Percentiles rank a stretch among this genome's conserved stretches.
Evolutionary conservation across 2,797 vertebrate species (phyloP).

Genomic region (Morus bassanus): DNA sequence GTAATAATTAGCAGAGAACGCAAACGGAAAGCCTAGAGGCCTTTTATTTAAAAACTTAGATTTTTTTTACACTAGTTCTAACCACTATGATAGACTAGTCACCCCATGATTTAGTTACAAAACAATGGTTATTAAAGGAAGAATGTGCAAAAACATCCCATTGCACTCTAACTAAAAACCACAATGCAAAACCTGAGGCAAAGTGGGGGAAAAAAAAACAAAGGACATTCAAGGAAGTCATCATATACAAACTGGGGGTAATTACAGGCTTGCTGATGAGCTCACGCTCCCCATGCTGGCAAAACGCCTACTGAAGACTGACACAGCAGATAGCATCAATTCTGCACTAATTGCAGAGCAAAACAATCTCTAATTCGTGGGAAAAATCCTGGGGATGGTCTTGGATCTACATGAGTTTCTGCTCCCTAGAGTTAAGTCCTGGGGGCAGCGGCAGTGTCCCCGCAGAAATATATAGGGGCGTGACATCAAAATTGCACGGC

Average conservation of each 20-base stretch:
- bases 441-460: background rate
- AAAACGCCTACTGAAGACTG: background rate
- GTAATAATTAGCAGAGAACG: background rate
- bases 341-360: background rate
- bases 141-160: background rate
- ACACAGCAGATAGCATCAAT: background rate
- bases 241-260: background rate
- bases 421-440: background rate
- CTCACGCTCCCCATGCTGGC: background rate
- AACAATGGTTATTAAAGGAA: background rate
- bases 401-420: background rate
- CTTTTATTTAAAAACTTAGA: background rate
- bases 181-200: background rate
- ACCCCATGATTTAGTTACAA: background rate
- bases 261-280: background rate
- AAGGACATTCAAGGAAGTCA: background rate
- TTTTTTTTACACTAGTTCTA: background rate
- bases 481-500: fast-evolving
- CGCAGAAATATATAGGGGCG: background rate
- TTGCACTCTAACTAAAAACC: background rate
- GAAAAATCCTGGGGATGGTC: background rate
- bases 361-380: background rate
- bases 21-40: background rate
- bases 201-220: background rate
- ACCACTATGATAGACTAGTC: background rate